These are phyloP conservation scores for Drosophila glabriapex DNA, from an alignment of 2,888 invertebrate species.

Conservation along the genomic window DNA sequence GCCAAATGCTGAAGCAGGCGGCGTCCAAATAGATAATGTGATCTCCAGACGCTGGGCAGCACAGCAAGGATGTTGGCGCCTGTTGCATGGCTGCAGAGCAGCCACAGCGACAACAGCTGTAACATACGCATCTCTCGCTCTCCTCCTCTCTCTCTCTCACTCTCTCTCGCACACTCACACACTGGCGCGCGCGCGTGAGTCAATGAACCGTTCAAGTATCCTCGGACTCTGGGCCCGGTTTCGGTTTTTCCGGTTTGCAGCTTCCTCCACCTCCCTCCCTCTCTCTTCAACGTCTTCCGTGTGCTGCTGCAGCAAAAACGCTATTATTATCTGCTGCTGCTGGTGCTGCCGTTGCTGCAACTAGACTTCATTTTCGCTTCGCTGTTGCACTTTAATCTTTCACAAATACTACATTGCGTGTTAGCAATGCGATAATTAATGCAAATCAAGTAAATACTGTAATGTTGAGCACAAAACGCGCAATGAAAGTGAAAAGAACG, in stretches of 20 bases:
- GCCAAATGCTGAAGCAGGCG: slow-evolving; percentile 80
- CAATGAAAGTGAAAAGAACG: slow-evolving; percentile 74
- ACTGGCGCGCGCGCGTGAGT: background rate
- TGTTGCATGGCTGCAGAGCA: slow-evolving; percentile 54
- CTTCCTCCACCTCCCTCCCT: slow-evolving; percentile 33
- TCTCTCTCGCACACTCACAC: background rate
- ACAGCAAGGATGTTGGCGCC: slow-evolving; percentile 83
- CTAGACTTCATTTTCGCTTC: slow-evolving; percentile 61
- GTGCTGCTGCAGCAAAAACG: slow-evolving; percentile 34
- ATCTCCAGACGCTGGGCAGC: slow-evolving; percentile 84
- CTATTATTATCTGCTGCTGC: slow-evolving; percentile 66
- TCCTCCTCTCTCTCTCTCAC: background rate
- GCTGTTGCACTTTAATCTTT: slow-evolving; percentile 23
- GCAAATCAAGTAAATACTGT: slow-evolving; percentile 46
- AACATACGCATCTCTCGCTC: slow-evolving; percentile 54
- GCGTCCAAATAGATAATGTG: slow-evolving; percentile 83
- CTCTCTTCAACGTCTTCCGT: slow-evolving; percentile 5
- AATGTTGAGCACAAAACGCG: slow-evolving; percentile 53
- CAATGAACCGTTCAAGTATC: slow-evolving; percentile 42
- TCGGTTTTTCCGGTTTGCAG: slow-evolving; percentile 69
- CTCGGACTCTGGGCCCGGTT: slow-evolving; percentile 30
- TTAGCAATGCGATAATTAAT: slow-evolving; percentile 43
- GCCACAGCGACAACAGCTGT: slow-evolving; percentile 55
- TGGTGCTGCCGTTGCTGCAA: slow-evolving; percentile 45
- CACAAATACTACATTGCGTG: slow-evolving; percentile 41